Evolutionary conservation across 2,113 vertebrate species (phyloP), one percentile per base, ranked within the genome.

Genomic region (Pomatostomus ruficeps): DNA sequence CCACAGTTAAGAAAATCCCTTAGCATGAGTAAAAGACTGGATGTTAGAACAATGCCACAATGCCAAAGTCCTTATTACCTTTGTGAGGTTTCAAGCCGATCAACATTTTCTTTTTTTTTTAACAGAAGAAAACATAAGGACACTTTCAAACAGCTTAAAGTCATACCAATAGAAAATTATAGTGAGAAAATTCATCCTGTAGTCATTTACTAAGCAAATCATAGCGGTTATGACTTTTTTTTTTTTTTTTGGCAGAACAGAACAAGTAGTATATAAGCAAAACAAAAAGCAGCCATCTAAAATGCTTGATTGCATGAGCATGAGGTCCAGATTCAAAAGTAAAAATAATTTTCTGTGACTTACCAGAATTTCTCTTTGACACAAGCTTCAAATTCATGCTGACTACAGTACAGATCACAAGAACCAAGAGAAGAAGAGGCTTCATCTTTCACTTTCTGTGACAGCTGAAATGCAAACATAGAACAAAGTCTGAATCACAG

Each of bases 311-410:
- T 67, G 49, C 52, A 88, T 59, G 33, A 75, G 5, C 18, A 84
- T 15, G 67, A 43, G 61, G 70, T 85, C 82, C 92, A 91, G 52
- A 95, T 67, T 71, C 85, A 83, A 94, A 92, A 82, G 52, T 24
- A 85, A 66, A 93, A 88, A 77, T 35, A 59, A 61, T 95, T 95
- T 76, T 85, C 71, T 93, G 61, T 48, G 78, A 98, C 99, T 98
- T 99, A 99, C 99, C 99, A 93, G 99, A 99, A 98, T 99, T 99
- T 97, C 99, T 99, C 97, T 99, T 99, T 94, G 99, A 99, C 93
- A 99, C 98, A 73, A 99, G 98, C 97, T 99, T 99, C 96, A 99
- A 96, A 93, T 98, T 98, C 93, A 98, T 98, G 97, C 98, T 98
- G 96, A 98, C 97, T 90, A 97, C 98, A 46, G 98, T 98, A 96